phyloP scores from a whole-genome alignment of 23 tunicate species.

The Aplidium turbinatum region DNA sequence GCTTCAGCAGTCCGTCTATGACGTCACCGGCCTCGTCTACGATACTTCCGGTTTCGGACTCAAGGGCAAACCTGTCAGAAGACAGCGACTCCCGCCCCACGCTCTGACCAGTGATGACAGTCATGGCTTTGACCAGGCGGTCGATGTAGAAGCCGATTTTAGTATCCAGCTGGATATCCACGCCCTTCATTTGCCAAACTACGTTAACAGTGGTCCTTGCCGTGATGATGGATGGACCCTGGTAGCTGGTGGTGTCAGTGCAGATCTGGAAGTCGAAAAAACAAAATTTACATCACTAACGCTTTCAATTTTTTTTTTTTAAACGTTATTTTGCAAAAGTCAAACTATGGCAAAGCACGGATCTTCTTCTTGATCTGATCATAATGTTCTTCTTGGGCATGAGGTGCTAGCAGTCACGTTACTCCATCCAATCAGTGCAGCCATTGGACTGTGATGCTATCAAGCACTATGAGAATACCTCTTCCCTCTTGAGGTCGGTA shows the following conservation, averaged over 20 bases:
- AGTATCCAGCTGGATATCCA: constrained; percentile 79
- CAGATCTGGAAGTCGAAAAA: constrained; percentile 74
- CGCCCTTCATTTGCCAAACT: constrained; percentile 91
- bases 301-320: too few species aligned
- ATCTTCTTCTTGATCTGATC: too few species aligned
- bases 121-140: constrained; percentile 59
- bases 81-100: constrained; percentile 13
- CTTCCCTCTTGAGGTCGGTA: too few species aligned
- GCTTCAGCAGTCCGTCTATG: constrained; percentile 5
- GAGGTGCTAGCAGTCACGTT: too few species aligned
- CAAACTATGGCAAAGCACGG: too few species aligned
- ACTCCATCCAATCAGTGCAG: too few species aligned
- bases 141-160: constrained; percentile 83
- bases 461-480: too few species aligned
- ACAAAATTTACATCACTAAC: too few species aligned
- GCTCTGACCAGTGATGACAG: constrained; percentile 65
- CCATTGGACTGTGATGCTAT: too few species aligned
- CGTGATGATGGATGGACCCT: constrained; percentile 18
- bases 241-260: constrained; percentile 85
- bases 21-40: constrained; percentile 29
- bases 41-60: constrained; percentile 30
- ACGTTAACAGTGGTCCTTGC: constrained; percentile 73
- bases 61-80: constrained; percentile 16
- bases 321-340: too few species aligned
- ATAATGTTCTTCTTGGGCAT: too few species aligned